Evolutionary conservation across 2,797 vertebrate species (phyloP).

Genomic region (Alcedo quadribrachys): DNA sequence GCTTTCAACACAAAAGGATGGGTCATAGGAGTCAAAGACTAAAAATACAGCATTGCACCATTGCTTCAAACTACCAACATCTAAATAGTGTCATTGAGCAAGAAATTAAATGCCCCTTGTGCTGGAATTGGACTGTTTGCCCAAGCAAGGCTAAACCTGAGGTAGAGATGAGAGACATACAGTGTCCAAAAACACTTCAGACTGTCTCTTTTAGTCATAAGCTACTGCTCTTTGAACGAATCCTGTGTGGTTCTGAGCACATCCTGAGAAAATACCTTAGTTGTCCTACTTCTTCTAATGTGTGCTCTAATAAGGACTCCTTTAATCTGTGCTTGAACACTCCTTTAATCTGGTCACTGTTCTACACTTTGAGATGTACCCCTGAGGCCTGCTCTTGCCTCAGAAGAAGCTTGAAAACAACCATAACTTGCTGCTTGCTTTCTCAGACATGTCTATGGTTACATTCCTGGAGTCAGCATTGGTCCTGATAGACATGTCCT

Average conservation of each 20-base stretch:
- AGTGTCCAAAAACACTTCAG: constrained; percentile 22
- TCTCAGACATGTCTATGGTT: constrained; percentile 6
- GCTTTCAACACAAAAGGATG: neutral
- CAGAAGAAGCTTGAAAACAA: constrained; percentile 49
- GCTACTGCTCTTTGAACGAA: constrained; percentile 19
- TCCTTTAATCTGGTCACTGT: constrained; percentile 59
- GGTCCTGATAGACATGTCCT: neutral
- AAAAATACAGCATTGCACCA: neutral
- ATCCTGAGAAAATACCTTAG: constrained; percentile 55
- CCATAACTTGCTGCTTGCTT: constrained; percentile 30
- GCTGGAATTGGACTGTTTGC: neutral
- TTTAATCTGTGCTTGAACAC: constrained; percentile 52
- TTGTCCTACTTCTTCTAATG: constrained; percentile 65
- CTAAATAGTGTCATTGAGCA: neutral
- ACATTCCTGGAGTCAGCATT: neutral
- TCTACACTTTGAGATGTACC: constrained; percentile 51
- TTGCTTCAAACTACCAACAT: neutral
- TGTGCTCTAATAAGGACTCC: constrained; percentile 39
- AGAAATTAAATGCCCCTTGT: neutral
- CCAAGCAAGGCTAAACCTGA: constrained; percentile 8
- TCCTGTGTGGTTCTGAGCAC: constrained; percentile 19
- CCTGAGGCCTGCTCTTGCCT: constrained; percentile 43
- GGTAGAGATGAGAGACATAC: constrained; percentile 20
- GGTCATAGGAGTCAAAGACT: neutral
- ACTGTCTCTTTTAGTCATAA: constrained; percentile 50